Evolutionary conservation across 2,113 vertebrate genomes (phyloP), one percentile per base, ranked within the genome.

Genomic region (Synodontis membranacea): DNA sequence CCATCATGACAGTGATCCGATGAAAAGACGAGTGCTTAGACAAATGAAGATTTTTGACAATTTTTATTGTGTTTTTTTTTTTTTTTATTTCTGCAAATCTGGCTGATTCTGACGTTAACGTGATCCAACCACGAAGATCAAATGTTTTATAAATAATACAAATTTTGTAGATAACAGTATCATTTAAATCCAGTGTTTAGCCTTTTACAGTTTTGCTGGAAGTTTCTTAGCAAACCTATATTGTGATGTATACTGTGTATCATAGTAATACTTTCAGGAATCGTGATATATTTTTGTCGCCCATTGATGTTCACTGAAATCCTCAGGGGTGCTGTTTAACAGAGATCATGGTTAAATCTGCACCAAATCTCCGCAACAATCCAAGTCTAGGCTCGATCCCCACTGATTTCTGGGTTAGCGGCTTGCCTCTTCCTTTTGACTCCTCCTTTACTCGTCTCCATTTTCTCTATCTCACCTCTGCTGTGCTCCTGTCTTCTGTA

Each of bases 371-470:
- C 44, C 44, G 19, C 5, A 48, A 21, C 23, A 42, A 44, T 19
- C 23, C n/a, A 85, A 76, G 50, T 48, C 42, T 12, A 0, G 21
- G 17, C 37, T 34, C 52, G 25, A 1, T 34, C 50, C 48, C 25
- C 70, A 12, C 11, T 52, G 56, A 37, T 62, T 50, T 15, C 7
- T 72, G 31, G 11, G 39, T 78, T 76, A 75, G 39, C 15, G 54
- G 54, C 23, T 48, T 31, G 8, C 48, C 44, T 62, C 66, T 46
- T 56, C 52, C 7, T 58, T 56, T 44, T 68, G 17, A 80, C 46
- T 82, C 62, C 58, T 79, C 48, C n/a, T 62, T 21, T 81, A 44
- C 68, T 87, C 74, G 17, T 7, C 81, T 86, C 34, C n/a, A 9
- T 82, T 74, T 75, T 76, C 54, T 50, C 44, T 15, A 39, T 78